Evolutionary conservation across 2,888 invertebrate species (phyloP).

Genomic region (Asteroscopus sphinx): DNA sequence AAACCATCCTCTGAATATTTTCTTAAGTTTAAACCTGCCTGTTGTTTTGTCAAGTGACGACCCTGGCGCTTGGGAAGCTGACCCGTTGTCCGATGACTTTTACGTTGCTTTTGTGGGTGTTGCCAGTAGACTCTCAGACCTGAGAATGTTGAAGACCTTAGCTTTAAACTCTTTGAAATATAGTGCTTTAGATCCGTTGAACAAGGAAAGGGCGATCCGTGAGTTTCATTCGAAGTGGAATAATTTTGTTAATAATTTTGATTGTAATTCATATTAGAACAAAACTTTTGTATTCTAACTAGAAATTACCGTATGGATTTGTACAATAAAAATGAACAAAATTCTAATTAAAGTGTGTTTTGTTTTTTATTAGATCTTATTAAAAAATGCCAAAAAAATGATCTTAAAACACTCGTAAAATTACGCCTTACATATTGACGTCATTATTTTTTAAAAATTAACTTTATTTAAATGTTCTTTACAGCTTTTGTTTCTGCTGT

Average conservation of each 20-base stretch:
- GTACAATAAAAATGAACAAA: neutral
- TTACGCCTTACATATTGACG: too few species aligned
- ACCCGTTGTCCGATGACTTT: conserved; percentile 93
- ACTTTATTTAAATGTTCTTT: too few species aligned
- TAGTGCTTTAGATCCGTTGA: conserved; percentile 88
- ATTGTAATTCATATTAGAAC: conserved; percentile 68
- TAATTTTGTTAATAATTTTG: conserved; percentile 83
- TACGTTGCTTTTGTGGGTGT: conserved; percentile 94
- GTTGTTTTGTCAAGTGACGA: conserved; percentile 95
- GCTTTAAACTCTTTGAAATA: conserved; percentile 93
- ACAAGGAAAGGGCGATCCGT: conserved; percentile 84
- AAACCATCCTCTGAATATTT: conserved; percentile 92
- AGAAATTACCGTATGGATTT: neutral
- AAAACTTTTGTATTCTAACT: neutral
- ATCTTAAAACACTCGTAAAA: too few species aligned
- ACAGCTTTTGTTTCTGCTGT: too few species aligned
- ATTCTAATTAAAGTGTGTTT: too few species aligned
- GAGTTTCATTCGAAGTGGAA: conserved; percentile 91
- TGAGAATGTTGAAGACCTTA: conserved; percentile 93
- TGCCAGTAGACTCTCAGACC: conserved; percentile 91
- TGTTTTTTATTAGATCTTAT: too few species aligned
- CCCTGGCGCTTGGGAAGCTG: conserved; percentile 94
- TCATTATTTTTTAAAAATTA: too few species aligned
- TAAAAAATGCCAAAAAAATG: too few species aligned
- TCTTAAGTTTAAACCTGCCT: conserved; percentile 92